Conservation (phyloP, 1,140 invertebrate species). For the Potamilus streckersoni region DNA sequence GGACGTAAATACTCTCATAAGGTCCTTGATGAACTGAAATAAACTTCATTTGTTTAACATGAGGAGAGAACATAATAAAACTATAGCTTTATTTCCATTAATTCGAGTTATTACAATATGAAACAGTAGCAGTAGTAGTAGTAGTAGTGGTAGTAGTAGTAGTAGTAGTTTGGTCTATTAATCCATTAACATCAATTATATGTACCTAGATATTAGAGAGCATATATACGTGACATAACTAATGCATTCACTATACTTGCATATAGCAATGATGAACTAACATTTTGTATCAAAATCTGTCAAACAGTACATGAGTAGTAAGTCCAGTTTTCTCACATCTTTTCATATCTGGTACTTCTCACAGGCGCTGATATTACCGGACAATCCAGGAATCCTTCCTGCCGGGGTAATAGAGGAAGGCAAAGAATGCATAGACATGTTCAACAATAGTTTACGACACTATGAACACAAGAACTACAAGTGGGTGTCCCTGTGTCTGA, state of each 20-base stretch:
- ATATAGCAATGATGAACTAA: not conserved
- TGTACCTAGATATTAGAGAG: no score
- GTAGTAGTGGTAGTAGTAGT: no score
- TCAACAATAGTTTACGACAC: slow-evolving; percentile 30
- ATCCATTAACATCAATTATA: no score
- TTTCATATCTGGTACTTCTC: not conserved
- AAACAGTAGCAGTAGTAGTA: no score
- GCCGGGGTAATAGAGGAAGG: slow-evolving; percentile 19
- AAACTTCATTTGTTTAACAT: no score
- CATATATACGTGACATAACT: no score
- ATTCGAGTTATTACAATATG: no score
- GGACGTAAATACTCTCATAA: no score
- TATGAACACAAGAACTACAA: slow-evolving; percentile 24
- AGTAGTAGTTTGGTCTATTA: no score
- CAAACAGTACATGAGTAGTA: not conserved
- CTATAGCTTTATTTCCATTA: no score
- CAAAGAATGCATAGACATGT: slow-evolving; percentile 33
- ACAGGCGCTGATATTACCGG: not conserved
- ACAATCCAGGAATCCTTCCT: slow-evolving; percentile 9
- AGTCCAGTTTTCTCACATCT: not conserved
- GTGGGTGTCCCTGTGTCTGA: slow-evolving; percentile 52
- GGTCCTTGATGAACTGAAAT: no score
- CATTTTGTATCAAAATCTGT: not conserved
- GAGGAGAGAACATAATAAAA: no score
- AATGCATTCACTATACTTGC: not conserved